Evolutionary conservation across 2,113 vertebrate species (phyloP).

Genomic region (Setophaga coronata): DNA sequence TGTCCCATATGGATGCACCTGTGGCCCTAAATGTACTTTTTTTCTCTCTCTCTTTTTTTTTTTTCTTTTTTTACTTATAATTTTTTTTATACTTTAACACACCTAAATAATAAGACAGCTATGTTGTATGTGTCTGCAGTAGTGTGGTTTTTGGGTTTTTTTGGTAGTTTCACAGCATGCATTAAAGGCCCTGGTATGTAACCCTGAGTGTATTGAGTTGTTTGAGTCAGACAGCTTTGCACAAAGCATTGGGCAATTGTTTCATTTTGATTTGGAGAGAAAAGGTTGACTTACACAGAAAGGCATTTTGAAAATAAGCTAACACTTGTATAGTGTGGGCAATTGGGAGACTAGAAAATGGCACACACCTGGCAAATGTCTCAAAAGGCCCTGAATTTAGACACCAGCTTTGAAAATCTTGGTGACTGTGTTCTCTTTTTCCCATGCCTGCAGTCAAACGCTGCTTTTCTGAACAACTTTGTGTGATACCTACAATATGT

Average conservation of each 20-base stretch:
- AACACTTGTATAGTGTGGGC: background rate
- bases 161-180: background rate
- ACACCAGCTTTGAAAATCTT: background rate
- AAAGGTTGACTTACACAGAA: background rate
- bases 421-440: background rate
- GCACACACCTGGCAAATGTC: background rate
- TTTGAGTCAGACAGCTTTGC: background rate
- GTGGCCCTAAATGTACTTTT: background rate
- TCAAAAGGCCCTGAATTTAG: background rate
- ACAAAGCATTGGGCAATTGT: background rate
- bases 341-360: background rate
- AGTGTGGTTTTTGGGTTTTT: background rate
- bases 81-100: background rate
- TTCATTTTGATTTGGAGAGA: background rate
- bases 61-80: background rate
- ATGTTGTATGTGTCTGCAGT: background rate
- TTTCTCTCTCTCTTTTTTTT: no score
- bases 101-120: background rate
- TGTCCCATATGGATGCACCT: background rate
- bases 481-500: background rate
- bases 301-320: background rate
- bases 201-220: background rate
- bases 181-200: background rate
- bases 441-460: background rate
- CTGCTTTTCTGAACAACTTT: background rate